Conservation (phyloP, 2,888 invertebrate species). For the Drosophila yooni region DNA sequence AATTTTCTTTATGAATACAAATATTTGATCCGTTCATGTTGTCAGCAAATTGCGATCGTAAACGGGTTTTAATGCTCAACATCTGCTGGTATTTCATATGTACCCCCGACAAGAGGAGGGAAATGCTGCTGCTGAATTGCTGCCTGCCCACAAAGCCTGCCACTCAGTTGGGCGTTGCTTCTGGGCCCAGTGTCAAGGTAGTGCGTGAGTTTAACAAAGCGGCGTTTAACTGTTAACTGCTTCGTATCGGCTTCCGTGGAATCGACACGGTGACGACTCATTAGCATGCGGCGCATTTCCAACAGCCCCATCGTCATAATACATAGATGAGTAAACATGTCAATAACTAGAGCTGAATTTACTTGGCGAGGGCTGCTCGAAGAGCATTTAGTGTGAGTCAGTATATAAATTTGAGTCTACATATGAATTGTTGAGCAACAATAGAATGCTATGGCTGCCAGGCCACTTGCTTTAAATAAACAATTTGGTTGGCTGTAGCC, state of each 20-base stretch:
- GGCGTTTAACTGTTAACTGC: slow-evolving; percentile 50
- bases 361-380: slow-evolving; percentile 8
- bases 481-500: background rate
- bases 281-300: slow-evolving; percentile 50
- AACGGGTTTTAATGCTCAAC: slow-evolving; percentile 64
- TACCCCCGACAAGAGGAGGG: slow-evolving; percentile 3
- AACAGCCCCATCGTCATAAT: slow-evolving; percentile 22
- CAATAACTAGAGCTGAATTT: slow-evolving; percentile 24
- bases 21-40: slow-evolving; percentile 60
- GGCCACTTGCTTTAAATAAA: background rate
- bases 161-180: slow-evolving; percentile 19
- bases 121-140: slow-evolving; percentile 1
- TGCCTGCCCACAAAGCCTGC: slow-evolving; percentile 37
- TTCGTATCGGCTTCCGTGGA: slow-evolving; percentile 46
- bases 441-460: background rate
- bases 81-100: slow-evolving; percentile 34
- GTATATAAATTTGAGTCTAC: background rate
- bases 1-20: slow-evolving; percentile 69
- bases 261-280: slow-evolving; percentile 41
- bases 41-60: slow-evolving; percentile 52
- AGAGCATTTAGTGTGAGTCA: slow-evolving; percentile 13
- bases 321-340: slow-evolving; percentile 18
- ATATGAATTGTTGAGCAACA: background rate
- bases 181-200: slow-evolving; percentile 64
- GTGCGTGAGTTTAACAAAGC: slow-evolving; percentile 31